Conservation (phyloP, 2,888 invertebrate species). For the Cotesia congregata region DNA sequence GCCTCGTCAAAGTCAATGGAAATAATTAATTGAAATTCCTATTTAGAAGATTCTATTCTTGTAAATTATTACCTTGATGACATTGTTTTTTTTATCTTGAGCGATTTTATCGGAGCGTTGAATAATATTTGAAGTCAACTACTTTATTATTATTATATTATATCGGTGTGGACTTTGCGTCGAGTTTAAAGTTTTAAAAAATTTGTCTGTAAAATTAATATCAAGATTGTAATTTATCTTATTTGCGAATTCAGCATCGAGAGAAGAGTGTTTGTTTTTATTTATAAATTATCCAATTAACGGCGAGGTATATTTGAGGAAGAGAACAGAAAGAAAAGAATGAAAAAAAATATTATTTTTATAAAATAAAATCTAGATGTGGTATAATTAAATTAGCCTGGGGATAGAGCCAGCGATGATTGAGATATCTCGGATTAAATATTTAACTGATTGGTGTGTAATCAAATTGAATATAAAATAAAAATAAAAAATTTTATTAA, state of each 20-base stretch:
- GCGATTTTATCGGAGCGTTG: not conserved
- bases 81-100: not conserved
- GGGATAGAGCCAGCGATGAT: constrained; percentile 13
- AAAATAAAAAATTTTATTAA: not conserved
- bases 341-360: not conserved
- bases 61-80: not conserved
- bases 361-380: constrained; percentile 11
- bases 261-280: not conserved
- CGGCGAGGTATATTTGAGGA: not conserved
- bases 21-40: no score
- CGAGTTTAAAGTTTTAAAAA: not conserved
- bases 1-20: no score
- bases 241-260: not conserved
- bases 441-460: constrained; percentile 3
- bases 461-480: not conserved
- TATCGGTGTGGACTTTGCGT: not conserved
- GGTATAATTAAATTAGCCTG: constrained; percentile 28
- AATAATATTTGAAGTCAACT: not conserved
- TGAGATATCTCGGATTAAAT: constrained; percentile 22
- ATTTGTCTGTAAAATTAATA: not conserved
- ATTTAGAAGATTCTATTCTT: no score
- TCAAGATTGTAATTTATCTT: not conserved
- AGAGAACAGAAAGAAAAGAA: not conserved
- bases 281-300: not conserved
- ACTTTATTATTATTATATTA: not conserved